Evolutionary conservation across 2,113 vertebrate species (phyloP), one percentile per base, ranked within the genome.

Genomic region (Pelecanoides urinatrix): DNA sequence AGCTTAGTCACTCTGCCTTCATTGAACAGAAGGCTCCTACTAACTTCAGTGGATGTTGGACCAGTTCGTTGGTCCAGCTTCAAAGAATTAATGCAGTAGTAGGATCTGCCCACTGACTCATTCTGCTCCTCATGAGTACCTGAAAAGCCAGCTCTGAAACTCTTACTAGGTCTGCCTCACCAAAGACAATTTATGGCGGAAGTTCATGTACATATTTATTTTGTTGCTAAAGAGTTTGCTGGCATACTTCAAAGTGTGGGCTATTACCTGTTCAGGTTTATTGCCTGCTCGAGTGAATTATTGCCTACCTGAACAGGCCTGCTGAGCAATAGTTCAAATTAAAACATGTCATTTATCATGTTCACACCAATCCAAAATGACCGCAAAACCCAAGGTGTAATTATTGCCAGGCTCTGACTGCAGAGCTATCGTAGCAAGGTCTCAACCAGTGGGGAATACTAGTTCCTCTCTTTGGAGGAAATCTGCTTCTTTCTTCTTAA

Each of bases 271-370:
- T 93, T 97, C 89, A 96, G 96, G 97, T 98, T 97, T 98, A 98
- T 97, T 96, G 90, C 93, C 96, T 95, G 76, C 96, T 92, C 66
- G 81, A 97, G 87, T 97, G 94, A 95, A 90, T 98, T 97, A 98
- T 96, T 97, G 91, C 97, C 96, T 90, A 92, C 93, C 96, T 94
- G 96, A 97, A 96, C 73, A 90, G 97, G 97, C 96, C 82, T 91
- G 63, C 96, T 96, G 97, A 98, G 97, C 98, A 98, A 98, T 98
- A 98, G 97, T 98, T 98, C 98, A 98, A 98, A 98, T 98, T 97
- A 98, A 97, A 97, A 97, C 26, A 94, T 96, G 94, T 97, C 97
- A 97, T 97, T 97, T 97, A 97, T 98, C 98, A 98, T 90, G 38
- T 97, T 98, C 92, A 96, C 94, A 91, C 95, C 94, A 75, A 85